phyloP scores from a whole-genome alignment of 2,113 vertebrate genomes.

The Gopherus flavomarginatus region DNA sequence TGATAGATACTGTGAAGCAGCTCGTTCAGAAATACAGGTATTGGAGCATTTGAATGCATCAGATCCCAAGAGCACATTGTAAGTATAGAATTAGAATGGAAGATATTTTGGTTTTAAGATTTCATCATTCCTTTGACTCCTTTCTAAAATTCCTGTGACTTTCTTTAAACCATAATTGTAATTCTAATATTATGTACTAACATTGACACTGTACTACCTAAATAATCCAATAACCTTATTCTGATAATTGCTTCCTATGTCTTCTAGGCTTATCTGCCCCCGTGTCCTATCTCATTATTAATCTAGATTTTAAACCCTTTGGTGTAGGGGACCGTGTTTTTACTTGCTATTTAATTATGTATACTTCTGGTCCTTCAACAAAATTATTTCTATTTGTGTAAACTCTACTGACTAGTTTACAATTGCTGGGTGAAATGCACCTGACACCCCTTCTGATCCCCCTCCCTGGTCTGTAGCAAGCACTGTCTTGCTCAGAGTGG shows the following conservation, averaged over 20 bases:
- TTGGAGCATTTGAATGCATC: slow-evolving; percentile 84
- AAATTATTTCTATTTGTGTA: background rate
- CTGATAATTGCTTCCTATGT: background rate
- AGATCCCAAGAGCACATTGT: slow-evolving; percentile 78
- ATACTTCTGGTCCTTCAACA: background rate
- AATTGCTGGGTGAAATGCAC: background rate
- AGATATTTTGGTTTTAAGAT: background rate
- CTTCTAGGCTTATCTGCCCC: background rate
- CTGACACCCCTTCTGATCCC: background rate
- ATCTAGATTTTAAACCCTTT: background rate
- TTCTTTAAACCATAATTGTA: background rate
- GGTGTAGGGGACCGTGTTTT: background rate
- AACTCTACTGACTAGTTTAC: background rate
- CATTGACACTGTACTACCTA: background rate
- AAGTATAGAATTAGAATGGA: slow-evolving; percentile 24
- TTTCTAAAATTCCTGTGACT: background rate
- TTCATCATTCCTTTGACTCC: accelerated
- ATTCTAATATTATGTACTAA: background rate
- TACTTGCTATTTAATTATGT: background rate
- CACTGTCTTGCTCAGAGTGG: background rate
- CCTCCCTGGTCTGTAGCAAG: background rate
- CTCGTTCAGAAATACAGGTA: slow-evolving; percentile 88
- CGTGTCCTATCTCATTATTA: background rate
- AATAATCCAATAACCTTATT: background rate
- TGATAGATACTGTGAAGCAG: slow-evolving; percentile 87